Percentiles rank a stretch among this genome's conserved stretches.
phyloP scores from a whole-genome alignment of 2,797 vertebrate species.

The Darevskia nairensis region DNA sequence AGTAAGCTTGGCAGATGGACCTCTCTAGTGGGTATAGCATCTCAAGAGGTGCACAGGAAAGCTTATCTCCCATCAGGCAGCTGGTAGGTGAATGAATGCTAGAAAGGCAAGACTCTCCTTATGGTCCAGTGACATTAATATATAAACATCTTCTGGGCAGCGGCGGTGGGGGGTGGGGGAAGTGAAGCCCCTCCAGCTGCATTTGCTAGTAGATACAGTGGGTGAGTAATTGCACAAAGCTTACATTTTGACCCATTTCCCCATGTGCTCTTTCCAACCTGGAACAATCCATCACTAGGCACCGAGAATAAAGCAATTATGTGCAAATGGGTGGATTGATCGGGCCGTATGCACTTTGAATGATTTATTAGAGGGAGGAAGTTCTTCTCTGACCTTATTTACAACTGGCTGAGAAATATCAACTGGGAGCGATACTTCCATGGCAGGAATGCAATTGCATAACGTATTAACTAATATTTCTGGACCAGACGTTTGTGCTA shows the following conservation, averaged over 20 bases:
- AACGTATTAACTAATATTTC: conserved; percentile 18
- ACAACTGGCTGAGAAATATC: not conserved
- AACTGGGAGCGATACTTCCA: not conserved
- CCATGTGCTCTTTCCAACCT: not conserved
- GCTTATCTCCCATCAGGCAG: too few relatives aligned
- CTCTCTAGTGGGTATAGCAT: too few relatives aligned
- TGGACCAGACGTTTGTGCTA: not conserved
- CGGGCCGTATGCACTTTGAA: too few relatives aligned
- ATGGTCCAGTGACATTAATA: not conserved
- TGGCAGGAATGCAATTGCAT: not conserved
- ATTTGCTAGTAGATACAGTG: not conserved
- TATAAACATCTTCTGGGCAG: not conserved
- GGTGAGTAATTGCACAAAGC: not conserved
- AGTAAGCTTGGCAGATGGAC: too few relatives aligned
- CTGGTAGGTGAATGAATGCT: too few relatives aligned
- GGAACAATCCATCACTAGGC: not conserved
- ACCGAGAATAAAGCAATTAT: conserved; percentile 7
- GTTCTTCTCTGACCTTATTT: not conserved
- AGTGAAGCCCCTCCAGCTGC: not conserved
- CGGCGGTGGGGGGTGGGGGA: too few relatives aligned
- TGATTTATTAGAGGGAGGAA: conserved; percentile 19
- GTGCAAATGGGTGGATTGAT: conserved; percentile 6
- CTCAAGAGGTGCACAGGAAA: too few relatives aligned
- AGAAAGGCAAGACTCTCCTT: too few relatives aligned
- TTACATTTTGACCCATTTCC: not conserved